A percentile compares a stretch with the other conserved stretches of the same genome.
Evolutionary conservation across 2,113 vertebrate genomes (phyloP).

Genomic region (Mustelus asterias): DNA sequence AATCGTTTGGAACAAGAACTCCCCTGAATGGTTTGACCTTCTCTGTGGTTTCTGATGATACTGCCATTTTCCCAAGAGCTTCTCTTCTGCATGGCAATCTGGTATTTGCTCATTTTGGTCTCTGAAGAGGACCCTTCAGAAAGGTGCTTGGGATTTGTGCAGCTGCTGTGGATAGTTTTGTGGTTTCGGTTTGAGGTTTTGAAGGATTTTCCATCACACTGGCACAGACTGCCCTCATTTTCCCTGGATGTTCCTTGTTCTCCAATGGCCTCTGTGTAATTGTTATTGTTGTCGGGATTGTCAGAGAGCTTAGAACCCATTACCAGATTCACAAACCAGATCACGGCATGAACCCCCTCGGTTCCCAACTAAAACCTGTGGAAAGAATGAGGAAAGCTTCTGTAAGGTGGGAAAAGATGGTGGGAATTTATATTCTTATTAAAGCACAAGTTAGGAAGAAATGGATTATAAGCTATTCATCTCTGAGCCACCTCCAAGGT

Average conservation of each 20-base stretch:
- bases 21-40: slow-evolving; percentile 37
- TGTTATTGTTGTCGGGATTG: slow-evolving; percentile 34
- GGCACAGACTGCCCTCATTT: not conserved
- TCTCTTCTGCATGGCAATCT: not conserved
- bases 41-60: not conserved
- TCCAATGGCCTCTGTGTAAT: not conserved
- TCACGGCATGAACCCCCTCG: not conserved
- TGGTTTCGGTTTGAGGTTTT: not conserved
- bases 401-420: not conserved
- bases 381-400: not conserved
- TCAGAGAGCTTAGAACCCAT: not conserved
- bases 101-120: not conserved
- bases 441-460: not conserved
- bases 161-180: not conserved
- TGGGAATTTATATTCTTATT: not conserved
- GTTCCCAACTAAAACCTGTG: not conserved
- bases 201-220: not conserved
- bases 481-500: not conserved
- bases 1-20: not conserved
- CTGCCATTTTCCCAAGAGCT: not conserved
- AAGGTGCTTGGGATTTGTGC: not conserved
- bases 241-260: not conserved
- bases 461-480: not conserved
- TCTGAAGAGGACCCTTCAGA: not conserved
- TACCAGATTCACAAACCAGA: not conserved